A percentile compares a stretch with the other conserved stretches of the same genome.
Conservation (phyloP, 2,797 vertebrate species). For the Tiaroga cobitis region DNA sequence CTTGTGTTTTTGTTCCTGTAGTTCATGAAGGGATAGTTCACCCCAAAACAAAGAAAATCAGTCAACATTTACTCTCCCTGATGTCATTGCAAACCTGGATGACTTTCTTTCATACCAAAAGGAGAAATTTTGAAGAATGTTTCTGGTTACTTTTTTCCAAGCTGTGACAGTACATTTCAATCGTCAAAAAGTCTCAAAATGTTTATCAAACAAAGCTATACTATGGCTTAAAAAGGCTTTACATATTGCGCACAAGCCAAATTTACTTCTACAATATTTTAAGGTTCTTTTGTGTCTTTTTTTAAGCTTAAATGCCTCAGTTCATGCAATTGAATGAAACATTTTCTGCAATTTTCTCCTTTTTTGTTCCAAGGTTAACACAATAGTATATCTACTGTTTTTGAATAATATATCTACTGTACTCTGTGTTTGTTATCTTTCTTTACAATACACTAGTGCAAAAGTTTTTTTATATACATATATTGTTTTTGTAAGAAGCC, state of each 20-base stretch:
- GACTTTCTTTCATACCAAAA: not conserved
- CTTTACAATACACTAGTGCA: not conserved
- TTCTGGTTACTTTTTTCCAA: not conserved
- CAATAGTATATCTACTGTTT: not conserved
- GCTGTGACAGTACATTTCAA: not conserved
- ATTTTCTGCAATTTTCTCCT: too few species aligned
- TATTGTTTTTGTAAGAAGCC: too few species aligned
- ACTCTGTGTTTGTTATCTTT: not conserved
- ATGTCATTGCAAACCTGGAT: not conserved
- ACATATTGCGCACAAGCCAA: not conserved
- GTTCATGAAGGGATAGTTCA: not conserved
- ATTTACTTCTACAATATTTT: not conserved
- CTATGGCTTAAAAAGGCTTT: not conserved
- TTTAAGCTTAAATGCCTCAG: not conserved
- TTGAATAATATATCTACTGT: not conserved
- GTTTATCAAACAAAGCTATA: not conserved
- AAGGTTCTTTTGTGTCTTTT: not conserved
- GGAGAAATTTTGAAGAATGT: not conserved
- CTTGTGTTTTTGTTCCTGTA: not conserved
- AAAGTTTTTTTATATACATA: not conserved
- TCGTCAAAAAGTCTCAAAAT: not conserved
- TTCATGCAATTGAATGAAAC: not conserved
- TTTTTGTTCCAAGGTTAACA: not conserved
- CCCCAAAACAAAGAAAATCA: not conserved
- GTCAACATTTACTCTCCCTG: not conserved